Base-by-base conservation (phyloP, 2,113 vertebrate genomes). In the Tachuris rubrigastra region DNA sequence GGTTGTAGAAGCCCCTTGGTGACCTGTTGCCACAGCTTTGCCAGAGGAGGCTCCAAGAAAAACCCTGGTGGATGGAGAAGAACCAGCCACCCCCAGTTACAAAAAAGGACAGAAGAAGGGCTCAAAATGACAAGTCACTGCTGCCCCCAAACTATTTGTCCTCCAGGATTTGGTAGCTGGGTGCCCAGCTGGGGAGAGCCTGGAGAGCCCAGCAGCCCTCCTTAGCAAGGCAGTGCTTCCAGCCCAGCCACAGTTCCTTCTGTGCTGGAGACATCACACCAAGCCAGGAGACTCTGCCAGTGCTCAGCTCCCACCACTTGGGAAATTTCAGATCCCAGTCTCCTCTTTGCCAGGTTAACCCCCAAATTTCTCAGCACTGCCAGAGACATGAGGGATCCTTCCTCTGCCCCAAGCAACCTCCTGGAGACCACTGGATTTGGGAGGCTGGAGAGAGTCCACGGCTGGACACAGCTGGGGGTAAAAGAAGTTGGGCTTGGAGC, bases 261-360 rank as follows among this genome's bases (percentile, higher is more conserved):
- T 49, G 22, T 18, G 66, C 39, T 19, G 39, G 44, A 65, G 25
- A 30, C 31, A 49, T 30, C 55, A 20, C 75, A 65, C 9, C 42
- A 33, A 49, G 71, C 24, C 72, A 49, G 58, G 28, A 73, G 13
- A 58, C 6, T 42, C 81, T 72, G 58, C 37, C 77, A 76, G n/a
- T 0, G 0, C 67, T 78, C 10, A 5, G 23, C 46, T 71, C 46
- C n/a, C n/a, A 49, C 19, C 10, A 0, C 6, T 2, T 9, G 30
- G 16, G 42, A 49, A n/a, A 33, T 16, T 62, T 50, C 88, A 83
- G 30, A 42, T 55, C 35, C 62, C 28, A 9, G 2, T 2, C 55
- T 47, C 50, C 18, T 23, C 42, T 20, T 24, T 5, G 16, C 31
- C 33, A 53, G 13, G 7, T 41, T 35, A 49, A 13, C 5, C n/a